Conservation (phyloP, 2,113 vertebrate genomes). For the Helogale parvula region DNA sequence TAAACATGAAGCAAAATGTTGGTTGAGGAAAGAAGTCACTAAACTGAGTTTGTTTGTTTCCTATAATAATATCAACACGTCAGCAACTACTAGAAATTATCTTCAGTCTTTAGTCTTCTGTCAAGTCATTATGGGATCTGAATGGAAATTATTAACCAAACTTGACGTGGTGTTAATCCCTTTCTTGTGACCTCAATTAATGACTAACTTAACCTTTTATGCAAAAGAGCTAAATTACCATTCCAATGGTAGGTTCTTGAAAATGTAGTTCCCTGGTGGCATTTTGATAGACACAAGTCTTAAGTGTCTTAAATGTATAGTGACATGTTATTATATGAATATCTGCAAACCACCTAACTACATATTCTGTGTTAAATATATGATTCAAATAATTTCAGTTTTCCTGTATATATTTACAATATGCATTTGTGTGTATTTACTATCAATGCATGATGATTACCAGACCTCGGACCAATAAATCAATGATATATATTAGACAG, state of each 20-base stretch:
- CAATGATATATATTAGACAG: not conserved
- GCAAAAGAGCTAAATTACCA: not conserved
- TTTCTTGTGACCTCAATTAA: slow-evolving; percentile 28
- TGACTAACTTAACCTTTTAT: not conserved
- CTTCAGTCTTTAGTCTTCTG: not conserved
- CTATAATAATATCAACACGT: not conserved
- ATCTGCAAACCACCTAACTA: not conserved
- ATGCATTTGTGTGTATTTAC: not conserved
- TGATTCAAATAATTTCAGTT: not conserved
- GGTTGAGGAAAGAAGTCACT: not conserved
- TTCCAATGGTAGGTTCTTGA: not conserved
- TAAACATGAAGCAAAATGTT: not conserved
- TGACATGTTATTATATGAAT: not conserved
- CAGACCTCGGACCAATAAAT: not conserved
- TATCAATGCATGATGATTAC: not conserved
- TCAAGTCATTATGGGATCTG: not conserved
- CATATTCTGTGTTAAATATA: not conserved
- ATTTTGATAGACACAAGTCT: slow-evolving; percentile 1
- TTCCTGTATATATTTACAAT: not conserved
- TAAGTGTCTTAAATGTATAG: not conserved
- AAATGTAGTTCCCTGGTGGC: not conserved
- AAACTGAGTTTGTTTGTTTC: not conserved
- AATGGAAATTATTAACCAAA: not conserved
- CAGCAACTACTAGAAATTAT: not conserved
- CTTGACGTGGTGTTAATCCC: not conserved